phyloP scores from a whole-genome alignment of 2,888 invertebrate species.

The Lamellibrachia columna region DNA sequence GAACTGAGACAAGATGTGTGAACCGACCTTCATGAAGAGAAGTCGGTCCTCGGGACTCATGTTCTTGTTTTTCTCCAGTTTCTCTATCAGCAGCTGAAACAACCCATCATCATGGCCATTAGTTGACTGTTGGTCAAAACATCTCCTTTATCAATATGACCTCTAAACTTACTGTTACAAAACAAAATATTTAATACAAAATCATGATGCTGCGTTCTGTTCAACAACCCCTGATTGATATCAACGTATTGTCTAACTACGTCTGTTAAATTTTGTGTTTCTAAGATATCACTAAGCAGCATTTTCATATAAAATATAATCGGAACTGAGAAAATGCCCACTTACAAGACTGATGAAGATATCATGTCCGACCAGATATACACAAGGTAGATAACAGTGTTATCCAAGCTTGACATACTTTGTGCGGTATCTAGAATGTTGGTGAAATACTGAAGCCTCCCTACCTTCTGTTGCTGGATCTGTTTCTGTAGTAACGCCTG shows the following conservation, averaged over 20 bases:
- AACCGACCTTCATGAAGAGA: constrained; percentile 17
- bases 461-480: constrained; percentile 82
- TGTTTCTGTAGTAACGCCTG: constrained; percentile 88
- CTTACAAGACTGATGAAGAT: too few species aligned
- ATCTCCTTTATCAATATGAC: background rate
- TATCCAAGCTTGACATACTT: constrained; percentile 22
- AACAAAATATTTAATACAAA: too few species aligned
- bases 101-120: background rate
- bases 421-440: background rate
- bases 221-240: too few species aligned
- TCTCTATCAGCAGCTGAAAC: constrained; percentile 75
- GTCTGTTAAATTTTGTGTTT: too few species aligned
- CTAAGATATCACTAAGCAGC: too few species aligned
- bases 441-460: constrained; percentile 18
- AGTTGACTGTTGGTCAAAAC: background rate
- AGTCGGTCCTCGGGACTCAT: constrained; percentile 70
- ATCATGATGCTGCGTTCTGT: too few species aligned
- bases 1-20: background rate
- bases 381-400: background rate
- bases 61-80: constrained; percentile 77
- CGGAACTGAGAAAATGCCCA: too few species aligned
- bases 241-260: too few species aligned
- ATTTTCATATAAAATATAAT: too few species aligned
- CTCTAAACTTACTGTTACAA: too few species aligned
- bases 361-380: background rate